phyloP scores from a whole-genome alignment of 2,797 vertebrate species.

The Neoniphon sammara region DNA sequence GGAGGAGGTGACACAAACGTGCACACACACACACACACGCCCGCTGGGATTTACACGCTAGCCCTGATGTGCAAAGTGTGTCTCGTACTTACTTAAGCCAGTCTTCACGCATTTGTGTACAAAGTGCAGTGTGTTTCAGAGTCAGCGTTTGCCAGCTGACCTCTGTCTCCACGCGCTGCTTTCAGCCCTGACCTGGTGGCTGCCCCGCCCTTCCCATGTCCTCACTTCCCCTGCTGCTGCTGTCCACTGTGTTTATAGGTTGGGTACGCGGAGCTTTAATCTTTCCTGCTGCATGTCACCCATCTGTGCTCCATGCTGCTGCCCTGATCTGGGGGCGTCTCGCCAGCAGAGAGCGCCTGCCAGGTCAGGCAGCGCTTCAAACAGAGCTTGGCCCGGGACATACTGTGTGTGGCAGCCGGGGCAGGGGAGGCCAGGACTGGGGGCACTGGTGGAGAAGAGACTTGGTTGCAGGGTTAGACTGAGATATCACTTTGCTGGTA shows the following conservation, averaged over 20 bases:
- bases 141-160: neutral
- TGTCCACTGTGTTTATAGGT: neutral
- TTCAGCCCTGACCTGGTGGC: neutral
- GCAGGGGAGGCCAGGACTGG: no score
- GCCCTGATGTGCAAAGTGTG: neutral
- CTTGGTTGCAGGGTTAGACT: no score
- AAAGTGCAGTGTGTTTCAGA: no score
- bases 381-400: neutral
- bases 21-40: neutral
- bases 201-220: no score
- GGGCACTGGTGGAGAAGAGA: no score
- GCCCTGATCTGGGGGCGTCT: conserved; percentile 14
- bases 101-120: no score
- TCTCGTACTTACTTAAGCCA: no score
- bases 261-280: conserved; percentile 8
- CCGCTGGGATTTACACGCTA: neutral
- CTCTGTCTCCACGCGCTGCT: neutral
- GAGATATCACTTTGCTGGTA: no score
- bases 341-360: neutral
- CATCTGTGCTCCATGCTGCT: neutral
- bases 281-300: neutral
- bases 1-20: conserved; percentile 88
- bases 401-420: neutral
- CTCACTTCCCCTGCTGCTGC: neutral
- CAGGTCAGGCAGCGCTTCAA: conserved; percentile 10